Conservation (phyloP, 2,113 vertebrate genomes). For the Pongo pygmaeus region DNA sequence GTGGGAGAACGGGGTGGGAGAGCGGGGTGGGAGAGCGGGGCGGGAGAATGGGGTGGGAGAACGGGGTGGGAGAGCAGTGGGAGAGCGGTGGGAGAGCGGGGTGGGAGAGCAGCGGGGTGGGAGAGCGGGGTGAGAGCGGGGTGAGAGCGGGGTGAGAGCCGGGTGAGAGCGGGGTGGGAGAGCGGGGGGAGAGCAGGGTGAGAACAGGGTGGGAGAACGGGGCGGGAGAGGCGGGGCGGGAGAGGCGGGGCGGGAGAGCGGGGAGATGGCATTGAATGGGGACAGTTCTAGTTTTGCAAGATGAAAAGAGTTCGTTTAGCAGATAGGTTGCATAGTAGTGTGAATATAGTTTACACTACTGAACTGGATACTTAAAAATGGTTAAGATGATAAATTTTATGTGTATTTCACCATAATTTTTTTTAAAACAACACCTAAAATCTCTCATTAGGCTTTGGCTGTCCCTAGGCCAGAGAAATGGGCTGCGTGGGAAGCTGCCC, state of each 20-base stretch:
- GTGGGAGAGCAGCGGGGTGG: too few species aligned
- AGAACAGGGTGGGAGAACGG: rapidly evolving
- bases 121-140: too few species aligned
- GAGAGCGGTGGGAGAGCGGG: too few species aligned
- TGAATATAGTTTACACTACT: too few species aligned
- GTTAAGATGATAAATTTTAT: too few species aligned
- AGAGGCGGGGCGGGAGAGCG: too few species aligned
- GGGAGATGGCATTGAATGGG: not conserved
- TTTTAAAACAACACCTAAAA: not conserved
- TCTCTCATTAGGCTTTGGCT: slow-evolving; percentile 60
- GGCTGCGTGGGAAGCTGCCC: slow-evolving; percentile 43
- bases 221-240: too few species aligned
- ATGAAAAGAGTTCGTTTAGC: not conserved
- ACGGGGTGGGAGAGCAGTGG: rapidly evolving
- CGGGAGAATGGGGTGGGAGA: too few species aligned
- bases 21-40: too few species aligned
- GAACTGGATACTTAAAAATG: not conserved
- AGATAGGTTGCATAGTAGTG: rapidly evolving
- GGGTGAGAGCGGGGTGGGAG: too few species aligned
- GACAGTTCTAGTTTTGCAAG: not conserved
- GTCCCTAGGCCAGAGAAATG: slow-evolving; percentile 45
- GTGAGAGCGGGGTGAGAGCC: rapidly evolving
- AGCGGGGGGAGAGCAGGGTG: too few species aligned
- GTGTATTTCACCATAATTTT: not conserved
- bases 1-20: too few species aligned